Evolutionary conservation across 2,797 vertebrate genomes (phyloP), one percentile per base, ranked within the genome.

Genomic region (Thaleichthys pacificus): DNA sequence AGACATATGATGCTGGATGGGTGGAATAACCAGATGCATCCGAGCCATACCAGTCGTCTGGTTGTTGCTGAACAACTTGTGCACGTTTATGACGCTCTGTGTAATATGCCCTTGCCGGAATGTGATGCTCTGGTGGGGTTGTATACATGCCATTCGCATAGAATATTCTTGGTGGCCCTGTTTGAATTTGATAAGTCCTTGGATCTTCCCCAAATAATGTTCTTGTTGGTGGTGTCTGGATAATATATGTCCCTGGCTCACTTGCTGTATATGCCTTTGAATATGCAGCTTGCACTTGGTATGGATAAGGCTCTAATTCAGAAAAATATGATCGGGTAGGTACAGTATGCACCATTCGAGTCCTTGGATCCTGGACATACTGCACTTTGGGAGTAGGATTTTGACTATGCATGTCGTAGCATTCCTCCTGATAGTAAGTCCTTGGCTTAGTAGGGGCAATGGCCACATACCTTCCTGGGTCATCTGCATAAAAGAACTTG

Each of bases 401-500:
- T 84, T 92, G 91, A 79, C 87, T 92, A 72, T 91, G 91, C 72
- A 90, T 91, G 70, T 79, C 81, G 75, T 92, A 93, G 81, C 73
- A 89, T 61, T 94, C 91, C 77, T 93, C 92, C 38, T 90, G 87
- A 1, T 94, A 94, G 80, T 95, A 91, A 0, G 93, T 89, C 69
- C 90, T 93, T 82, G 85, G 92, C 77, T 74, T 92, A 82, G 88
- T 92, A 77, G 89, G 84, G 75, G 85, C 85, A 66, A 93, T 91
- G 17, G 93, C 90, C 5, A 93, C 88, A 72, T 93, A 96, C 74
- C 93, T 91, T 0, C 89, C 87, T 0, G 94, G 79, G 49, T 97
- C 97, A 72, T 98, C 97, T 0, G 95, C 90, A 21, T 97, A 97
- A 93, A 96, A 97, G 83, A 95, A 96, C 70, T 96, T 96, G 14